Conservation (phyloP, 2,113 vertebrate genomes). For the Rhinichthys klamathensis region DNA sequence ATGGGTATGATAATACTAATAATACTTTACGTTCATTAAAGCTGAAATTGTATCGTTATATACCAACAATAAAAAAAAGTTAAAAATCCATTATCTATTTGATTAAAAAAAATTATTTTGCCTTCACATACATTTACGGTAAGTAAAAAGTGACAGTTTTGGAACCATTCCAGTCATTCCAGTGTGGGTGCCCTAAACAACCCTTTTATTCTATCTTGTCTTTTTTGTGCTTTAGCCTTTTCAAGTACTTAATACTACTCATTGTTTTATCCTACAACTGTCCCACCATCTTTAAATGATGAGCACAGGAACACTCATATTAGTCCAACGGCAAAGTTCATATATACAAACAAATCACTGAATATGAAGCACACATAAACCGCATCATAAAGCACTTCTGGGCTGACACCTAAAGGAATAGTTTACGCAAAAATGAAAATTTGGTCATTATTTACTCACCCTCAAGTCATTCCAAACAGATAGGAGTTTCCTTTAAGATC, state of each 20-base stretch:
- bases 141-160: slow-evolving; percentile 1
- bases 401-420: not conserved
- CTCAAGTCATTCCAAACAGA: not conserved
- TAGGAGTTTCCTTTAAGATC: not conserved
- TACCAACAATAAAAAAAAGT: not conserved
- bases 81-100: not conserved
- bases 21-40: not conserved
- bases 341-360: not conserved
- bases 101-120: not conserved
- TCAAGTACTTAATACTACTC: slow-evolving; percentile 67
- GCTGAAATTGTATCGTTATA: not conserved
- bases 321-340: not conserved
- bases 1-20: not conserved
- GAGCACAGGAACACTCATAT: not conserved
- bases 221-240: slow-evolving; percentile 60
- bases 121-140: not conserved
- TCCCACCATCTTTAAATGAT: not conserved
- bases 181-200: not conserved
- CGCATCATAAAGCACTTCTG: slow-evolving; percentile 30
- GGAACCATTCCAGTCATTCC: not conserved
- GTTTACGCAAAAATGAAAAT: not conserved
- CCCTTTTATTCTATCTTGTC: slow-evolving; percentile 4
- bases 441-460: not conserved
- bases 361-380: slow-evolving; percentile 23
- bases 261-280: slow-evolving; percentile 25